Evolutionary conservation across 2,797 vertebrate species (phyloP).

Genomic region (Kryptolebias ocellatus): DNA sequence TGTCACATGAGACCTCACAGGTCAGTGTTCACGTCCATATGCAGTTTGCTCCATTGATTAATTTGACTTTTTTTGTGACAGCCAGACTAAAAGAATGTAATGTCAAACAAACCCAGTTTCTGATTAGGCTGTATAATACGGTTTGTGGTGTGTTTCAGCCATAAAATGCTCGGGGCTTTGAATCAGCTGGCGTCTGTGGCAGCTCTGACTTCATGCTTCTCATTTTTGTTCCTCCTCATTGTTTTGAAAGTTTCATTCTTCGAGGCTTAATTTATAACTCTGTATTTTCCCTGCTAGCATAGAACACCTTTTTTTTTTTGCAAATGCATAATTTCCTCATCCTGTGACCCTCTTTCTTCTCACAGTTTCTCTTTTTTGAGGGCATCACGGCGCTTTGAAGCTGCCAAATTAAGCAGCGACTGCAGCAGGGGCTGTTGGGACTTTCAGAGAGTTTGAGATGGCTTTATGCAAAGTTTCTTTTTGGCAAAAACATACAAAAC

Average conservation of each 20-base stretch:
- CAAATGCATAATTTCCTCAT: slow-evolving; percentile 3
- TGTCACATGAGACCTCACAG: slow-evolving; percentile 51
- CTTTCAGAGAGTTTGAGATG: not conserved
- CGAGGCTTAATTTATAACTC: slow-evolving; percentile 6
- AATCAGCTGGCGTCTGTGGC: slow-evolving; percentile 11
- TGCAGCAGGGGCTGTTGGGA: not conserved
- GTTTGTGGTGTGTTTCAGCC: not conserved
- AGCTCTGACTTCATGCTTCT: slow-evolving; percentile 10
- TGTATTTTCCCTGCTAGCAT: slow-evolving; percentile 1
- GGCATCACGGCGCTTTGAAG: not conserved
- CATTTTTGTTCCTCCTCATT: slow-evolving; percentile 8
- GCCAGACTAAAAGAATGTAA: too few species aligned
- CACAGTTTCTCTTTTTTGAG: slow-evolving; percentile 8
- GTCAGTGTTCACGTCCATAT: slow-evolving; percentile 36
- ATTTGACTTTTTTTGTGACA: too few species aligned
- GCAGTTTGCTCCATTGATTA: not conserved
- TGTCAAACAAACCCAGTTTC: too few species aligned
- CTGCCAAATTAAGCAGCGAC: slow-evolving; percentile 1
- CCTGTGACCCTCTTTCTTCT: not conserved
- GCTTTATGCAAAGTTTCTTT: not conserved
- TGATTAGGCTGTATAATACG: too few species aligned
- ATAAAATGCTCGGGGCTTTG: not conserved
- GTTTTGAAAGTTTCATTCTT: slow-evolving; percentile 5
- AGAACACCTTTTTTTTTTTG: not conserved
- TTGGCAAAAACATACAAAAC: not conserved